Evolutionary conservation across 2,797 vertebrate genomes (phyloP).

Genomic region (Thunnus albacares): DNA sequence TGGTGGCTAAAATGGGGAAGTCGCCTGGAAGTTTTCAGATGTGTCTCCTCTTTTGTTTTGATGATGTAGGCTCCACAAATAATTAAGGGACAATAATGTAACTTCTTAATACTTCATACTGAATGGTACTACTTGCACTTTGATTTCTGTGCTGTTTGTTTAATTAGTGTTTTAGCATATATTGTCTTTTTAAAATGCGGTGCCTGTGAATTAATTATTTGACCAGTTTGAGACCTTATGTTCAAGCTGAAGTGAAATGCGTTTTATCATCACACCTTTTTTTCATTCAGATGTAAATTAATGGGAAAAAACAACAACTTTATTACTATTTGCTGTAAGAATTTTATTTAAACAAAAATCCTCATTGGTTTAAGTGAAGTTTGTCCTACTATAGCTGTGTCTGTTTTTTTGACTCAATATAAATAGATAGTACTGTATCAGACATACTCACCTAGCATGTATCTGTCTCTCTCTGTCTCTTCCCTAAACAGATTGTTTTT

Average conservation of each 20-base stretch:
- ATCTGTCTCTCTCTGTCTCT: slow-evolving; percentile 37
- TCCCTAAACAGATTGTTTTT: slow-evolving; percentile 91
- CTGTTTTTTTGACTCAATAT: background rate
- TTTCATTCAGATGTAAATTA: background rate
- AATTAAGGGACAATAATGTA: slow-evolving; percentile 31
- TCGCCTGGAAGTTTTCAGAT: slow-evolving; percentile 63
- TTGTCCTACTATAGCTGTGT: background rate
- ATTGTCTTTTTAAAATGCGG: background rate
- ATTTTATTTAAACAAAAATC: background rate
- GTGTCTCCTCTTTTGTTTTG: slow-evolving; percentile 58
- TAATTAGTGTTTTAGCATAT: background rate
- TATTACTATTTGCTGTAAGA: background rate
- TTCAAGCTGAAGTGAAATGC: background rate
- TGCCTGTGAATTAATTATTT: background rate
- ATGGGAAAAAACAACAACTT: background rate
- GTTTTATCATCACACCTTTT: background rate
- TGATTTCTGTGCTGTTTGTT: slow-evolving; percentile 12
- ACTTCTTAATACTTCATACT: slow-evolving; percentile 6
- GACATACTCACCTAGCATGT: background rate
- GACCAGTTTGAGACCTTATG: background rate
- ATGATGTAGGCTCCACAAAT: slow-evolving; percentile 40
- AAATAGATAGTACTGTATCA: background rate
- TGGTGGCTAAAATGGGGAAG: slow-evolving; percentile 69
- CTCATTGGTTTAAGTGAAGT: background rate
- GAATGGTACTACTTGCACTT: background rate